Evolutionary conservation across 1,140 invertebrate species (phyloP), one percentile per base, ranked within the genome.

Genomic region (Drosophila sulfurigaster): DNA sequence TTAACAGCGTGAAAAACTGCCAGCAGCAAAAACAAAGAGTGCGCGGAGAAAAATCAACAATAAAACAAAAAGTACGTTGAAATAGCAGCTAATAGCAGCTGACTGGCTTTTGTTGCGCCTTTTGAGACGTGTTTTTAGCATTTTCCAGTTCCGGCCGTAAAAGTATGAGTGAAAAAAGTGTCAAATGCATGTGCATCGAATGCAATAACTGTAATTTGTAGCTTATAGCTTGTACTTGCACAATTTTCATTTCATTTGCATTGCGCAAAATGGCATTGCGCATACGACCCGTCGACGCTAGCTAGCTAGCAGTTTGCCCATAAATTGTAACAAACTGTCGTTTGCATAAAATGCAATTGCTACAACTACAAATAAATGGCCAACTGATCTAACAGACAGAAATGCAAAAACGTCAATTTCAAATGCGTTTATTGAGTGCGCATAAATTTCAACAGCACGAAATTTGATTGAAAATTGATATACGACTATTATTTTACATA

Each of bases 241-340:
- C 75, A 87, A 88, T 89, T 77, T 81, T 78, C 77, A 86, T 52
- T 30, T 30, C 49, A 52, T 87, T 79, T 74, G 69, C 28, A 88
- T 87, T 88, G 83, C 80, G 77, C 80, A 87, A 88, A 79, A 73
- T 56, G 30, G 79, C 78, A 65, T 73, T 71, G 76, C 59, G 58
- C 63, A 73, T 38, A 79, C 67, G 59, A 86, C 81, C 63, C 52
- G 78, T 72, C 74, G 35, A 38, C 35, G 32, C 32, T 6, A 7
- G 35, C 35, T 38, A 10, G 7, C 2, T 38, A 10, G 57, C 20
- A 25, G 20, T 25, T 41, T 67, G 82, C 62, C 82, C 83, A 87
- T 87, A 87, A 87, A 87, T 87, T 88, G 83, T 83, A 78, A 78
- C 83, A 87, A 25, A 83, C 70, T 89, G 83, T 88, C 85, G 83